Evolutionary conservation across 92 coral and sea anemone genomes (phyloP).

Genomic region (Epizoanthus fatuus): DNA sequence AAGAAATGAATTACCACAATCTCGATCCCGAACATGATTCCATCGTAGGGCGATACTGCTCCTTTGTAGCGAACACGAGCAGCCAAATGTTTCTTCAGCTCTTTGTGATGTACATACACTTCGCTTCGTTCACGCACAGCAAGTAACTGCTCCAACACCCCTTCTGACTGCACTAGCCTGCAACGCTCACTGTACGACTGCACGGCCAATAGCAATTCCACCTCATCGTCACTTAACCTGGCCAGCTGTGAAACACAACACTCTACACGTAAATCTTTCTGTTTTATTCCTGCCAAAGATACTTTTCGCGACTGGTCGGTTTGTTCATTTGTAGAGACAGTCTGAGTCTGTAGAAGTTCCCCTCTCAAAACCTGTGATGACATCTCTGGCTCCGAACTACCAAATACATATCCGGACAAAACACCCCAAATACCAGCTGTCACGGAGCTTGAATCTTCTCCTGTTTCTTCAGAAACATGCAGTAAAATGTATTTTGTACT

Average conservation of each 20-base stretch:
- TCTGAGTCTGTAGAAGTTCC: conserved; percentile 74
- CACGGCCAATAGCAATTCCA: conserved; percentile 75
- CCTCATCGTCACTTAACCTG: conserved; percentile 55
- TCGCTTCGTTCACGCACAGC: conserved; percentile 66
- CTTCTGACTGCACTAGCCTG: conserved; percentile 48
- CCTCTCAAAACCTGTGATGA: conserved; percentile 68
- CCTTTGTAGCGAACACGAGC: conserved; percentile 80
- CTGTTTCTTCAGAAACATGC: conserved; percentile 11
- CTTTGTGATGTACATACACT: conserved; percentile 80
- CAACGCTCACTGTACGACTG: conserved; percentile 72
- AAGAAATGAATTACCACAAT: conserved; percentile 66
- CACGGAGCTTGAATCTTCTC: conserved; percentile 50
- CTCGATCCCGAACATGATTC: conserved; percentile 94
- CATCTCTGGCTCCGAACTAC: conserved; percentile 35
- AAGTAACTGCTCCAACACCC: conserved; percentile 46
- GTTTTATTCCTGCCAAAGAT: conserved; percentile 79
- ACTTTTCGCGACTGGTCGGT: conserved; percentile 44
- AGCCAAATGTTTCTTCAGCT: conserved; percentile 69
- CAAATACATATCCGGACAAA: conserved; percentile 77
- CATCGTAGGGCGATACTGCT: conserved; percentile 82
- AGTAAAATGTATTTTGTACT: conserved; percentile 39
- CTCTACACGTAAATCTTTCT: conserved; percentile 66
- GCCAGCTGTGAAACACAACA: conserved; percentile 72
- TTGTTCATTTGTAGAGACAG: conserved; percentile 65
- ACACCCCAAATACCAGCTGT: conserved; percentile 70